Conservation (phyloP, 2,113 vertebrate genomes). For the Sterna hirundo region DNA sequence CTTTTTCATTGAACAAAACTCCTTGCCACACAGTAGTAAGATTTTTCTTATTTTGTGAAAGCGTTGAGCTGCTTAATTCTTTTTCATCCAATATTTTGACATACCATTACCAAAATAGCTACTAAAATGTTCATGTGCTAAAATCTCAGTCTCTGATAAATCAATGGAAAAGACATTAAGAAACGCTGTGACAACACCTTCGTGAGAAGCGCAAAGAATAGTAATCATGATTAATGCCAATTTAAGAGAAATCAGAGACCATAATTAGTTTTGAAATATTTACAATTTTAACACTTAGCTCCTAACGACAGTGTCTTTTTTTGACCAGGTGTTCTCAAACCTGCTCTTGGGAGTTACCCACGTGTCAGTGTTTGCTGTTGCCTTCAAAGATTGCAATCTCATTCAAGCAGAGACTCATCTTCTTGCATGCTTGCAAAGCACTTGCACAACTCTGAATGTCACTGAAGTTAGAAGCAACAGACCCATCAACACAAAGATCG, state of each 20-base stretch:
- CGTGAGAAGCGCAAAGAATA: background rate
- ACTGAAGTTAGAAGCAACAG: background rate
- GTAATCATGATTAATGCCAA: background rate
- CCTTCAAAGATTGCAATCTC: conserved; percentile 35
- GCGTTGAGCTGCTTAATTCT: background rate
- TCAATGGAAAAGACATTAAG: background rate
- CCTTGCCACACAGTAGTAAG: background rate
- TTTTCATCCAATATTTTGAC: background rate
- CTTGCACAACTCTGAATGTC: conserved; percentile 22
- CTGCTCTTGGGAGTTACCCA: background rate
- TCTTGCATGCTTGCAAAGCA: background rate
- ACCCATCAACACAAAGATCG: background rate
- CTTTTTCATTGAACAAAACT: background rate
- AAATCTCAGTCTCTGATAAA: background rate
- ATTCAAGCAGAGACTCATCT: conserved; percentile 49
- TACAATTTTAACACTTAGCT: background rate
- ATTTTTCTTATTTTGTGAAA: background rate
- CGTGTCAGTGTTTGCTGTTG: background rate
- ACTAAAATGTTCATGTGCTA: background rate
- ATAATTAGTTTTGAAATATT: background rate
- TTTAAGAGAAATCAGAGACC: background rate
- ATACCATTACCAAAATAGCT: background rate
- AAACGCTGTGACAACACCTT: background rate
- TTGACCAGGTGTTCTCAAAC: background rate
- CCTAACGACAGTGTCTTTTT: background rate